These are phyloP conservation scores for Menidia menidia DNA, from an alignment of 2,797 vertebrate species.

Conservation along the genomic window DNA sequence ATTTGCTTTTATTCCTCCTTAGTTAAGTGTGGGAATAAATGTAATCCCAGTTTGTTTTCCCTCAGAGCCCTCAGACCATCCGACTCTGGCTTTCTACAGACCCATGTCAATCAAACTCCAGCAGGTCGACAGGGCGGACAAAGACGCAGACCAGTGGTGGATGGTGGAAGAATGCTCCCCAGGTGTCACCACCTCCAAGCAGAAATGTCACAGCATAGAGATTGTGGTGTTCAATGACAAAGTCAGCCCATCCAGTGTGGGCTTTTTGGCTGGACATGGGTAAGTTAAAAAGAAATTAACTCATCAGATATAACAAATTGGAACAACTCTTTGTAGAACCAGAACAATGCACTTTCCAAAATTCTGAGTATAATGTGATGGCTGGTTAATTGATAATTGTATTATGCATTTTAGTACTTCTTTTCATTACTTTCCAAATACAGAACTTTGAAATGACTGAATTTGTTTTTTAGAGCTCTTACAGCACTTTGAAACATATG, in stretches of 20 bases:
- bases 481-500: neutral
- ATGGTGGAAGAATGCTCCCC: conserved; percentile 81
- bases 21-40: neutral
- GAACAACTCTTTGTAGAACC: no score
- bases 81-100: conserved; percentile 79
- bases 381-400: no score
- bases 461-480: neutral
- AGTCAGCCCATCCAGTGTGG: conserved; percentile 87
- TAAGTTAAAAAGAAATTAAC: conserved; percentile 49
- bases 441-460: no score
- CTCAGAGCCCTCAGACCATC: conserved; percentile 67
- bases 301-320: no score
- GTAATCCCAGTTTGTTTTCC: neutral
- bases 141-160: conserved; percentile 81
- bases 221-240: conserved; percentile 85
- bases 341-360: no score
- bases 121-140: conserved; percentile 51
- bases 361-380: no score
- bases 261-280: conserved; percentile 87
- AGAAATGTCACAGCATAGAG: conserved; percentile 81
- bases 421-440: no score
- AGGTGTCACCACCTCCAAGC: conserved; percentile 25
- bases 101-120: conserved; percentile 81
- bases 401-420: no score
- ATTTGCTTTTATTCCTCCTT: neutral